Percentiles rank a stretch among this genome's conserved stretches.
These are phyloP conservation scores for Rana temporaria DNA, from an alignment of 2,113 vertebrate genomes.

Conservation along the genomic window DNA sequence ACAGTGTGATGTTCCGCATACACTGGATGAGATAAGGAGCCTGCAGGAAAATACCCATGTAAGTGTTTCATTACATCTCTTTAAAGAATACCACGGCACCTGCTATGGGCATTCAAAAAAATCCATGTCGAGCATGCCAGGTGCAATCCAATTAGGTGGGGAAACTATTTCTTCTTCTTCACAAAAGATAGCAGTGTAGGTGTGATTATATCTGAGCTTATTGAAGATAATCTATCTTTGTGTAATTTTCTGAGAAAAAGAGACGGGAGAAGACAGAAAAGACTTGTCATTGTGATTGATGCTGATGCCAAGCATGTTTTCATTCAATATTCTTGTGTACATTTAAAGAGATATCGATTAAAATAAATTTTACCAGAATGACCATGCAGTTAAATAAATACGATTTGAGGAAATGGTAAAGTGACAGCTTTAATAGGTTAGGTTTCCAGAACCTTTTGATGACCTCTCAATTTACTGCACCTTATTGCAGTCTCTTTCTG, in stretches of 20 bases:
- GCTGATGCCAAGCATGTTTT: conserved; percentile 30
- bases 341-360: conserved; percentile 25
- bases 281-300: conserved; percentile 54
- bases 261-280: conserved; percentile 26
- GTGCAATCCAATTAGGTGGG: conserved; percentile 45
- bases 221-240: conserved; percentile 51
- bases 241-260: conserved; percentile 46
- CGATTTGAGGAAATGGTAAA: not conserved
- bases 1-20: conserved; percentile 22
- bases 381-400: not conserved
- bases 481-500: not conserved
- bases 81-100: conserved; percentile 30
- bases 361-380: not conserved
- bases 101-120: conserved; percentile 34
- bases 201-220: conserved; percentile 43
- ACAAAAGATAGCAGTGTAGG: conserved; percentile 45
- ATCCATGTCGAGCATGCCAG: conserved; percentile 35
- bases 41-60: conserved; percentile 34
- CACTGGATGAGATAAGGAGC: conserved; percentile 38
- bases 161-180: conserved; percentile 24
- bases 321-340: not conserved
- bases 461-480: not conserved
- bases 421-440: conserved; percentile 2
- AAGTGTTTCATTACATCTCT: conserved; percentile 47
- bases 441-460: conserved; percentile 4